Conservation (phyloP, 2,888 invertebrate genomes). For the Pachycephus smyrnensis region DNA sequence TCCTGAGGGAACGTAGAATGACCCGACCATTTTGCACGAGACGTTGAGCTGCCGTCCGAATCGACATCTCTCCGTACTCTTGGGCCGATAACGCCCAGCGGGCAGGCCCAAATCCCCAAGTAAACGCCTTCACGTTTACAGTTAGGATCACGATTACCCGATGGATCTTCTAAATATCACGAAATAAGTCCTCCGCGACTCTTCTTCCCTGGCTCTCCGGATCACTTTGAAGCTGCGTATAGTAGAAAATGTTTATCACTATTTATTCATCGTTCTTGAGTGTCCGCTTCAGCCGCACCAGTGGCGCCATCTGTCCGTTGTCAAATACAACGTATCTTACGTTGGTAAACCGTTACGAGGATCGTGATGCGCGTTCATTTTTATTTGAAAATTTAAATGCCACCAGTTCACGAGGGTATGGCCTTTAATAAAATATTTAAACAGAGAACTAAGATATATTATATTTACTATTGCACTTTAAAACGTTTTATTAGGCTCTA, state of each 20-base stretch:
- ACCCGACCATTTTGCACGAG: constrained; percentile 62
- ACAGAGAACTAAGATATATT: too few relatives aligned
- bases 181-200: not conserved
- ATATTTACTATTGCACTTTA: too few relatives aligned
- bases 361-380: too few relatives aligned
- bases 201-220: not conserved
- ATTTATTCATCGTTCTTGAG: not conserved
- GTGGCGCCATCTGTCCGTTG: not conserved
- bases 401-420: too few relatives aligned
- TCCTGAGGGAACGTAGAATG: constrained; percentile 51
- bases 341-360: not conserved
- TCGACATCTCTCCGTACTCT: constrained; percentile 58
- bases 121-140: constrained; percentile 31
- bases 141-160: not conserved
- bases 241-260: not conserved
- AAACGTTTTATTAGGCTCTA: too few relatives aligned
- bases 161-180: not conserved
- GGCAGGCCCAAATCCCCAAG: constrained; percentile 40
- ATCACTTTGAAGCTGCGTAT: not conserved
- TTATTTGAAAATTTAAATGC: too few relatives aligned
- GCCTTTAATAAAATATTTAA: too few relatives aligned
- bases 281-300: not conserved
- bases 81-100: constrained; percentile 56
- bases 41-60: constrained; percentile 55
- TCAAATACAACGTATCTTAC: not conserved